Conservation (phyloP, 2,797 vertebrate genomes). For the Cirrhinus mrigala region DNA sequence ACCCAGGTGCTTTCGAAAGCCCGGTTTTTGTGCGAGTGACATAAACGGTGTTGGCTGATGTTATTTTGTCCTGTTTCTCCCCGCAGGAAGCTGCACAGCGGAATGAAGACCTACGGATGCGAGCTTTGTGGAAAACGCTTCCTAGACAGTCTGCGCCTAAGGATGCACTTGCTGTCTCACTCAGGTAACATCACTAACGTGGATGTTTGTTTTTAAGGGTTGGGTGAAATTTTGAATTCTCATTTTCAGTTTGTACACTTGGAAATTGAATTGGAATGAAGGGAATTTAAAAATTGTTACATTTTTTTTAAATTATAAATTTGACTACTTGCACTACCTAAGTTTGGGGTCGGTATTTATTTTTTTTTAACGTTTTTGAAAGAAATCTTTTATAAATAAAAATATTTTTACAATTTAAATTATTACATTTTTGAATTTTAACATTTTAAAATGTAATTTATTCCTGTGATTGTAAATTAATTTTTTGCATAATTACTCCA, state of each 20-base stretch:
- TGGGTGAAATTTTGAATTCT: not conserved
- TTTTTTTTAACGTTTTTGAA: not conserved
- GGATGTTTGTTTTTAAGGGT: conserved; percentile 62
- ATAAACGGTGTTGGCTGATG: conserved; percentile 76
- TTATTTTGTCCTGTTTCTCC: conserved; percentile 68
- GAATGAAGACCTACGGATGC: conserved; percentile 97
- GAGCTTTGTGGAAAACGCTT: conserved; percentile 94
- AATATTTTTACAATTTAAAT: not conserved
- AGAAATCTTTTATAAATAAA: not conserved
- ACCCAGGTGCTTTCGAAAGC: conserved; percentile 31
- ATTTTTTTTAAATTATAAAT: not conserved
- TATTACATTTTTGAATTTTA: too few relatives aligned
- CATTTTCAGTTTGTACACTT: not conserved
- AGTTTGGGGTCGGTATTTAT: not conserved
- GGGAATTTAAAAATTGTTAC: not conserved
- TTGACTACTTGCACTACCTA: not conserved
- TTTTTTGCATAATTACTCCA: not conserved
- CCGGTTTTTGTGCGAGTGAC: conserved; percentile 66
- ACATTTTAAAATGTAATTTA: not conserved
- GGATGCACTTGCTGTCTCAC: conserved; percentile 98
- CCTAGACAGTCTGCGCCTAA: conserved; percentile 95
- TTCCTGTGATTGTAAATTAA: not conserved
- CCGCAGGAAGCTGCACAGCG: conserved; percentile 96
- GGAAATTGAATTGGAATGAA: not conserved
- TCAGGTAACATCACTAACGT: conserved; percentile 82